Percentiles rank a stretch among this genome's conserved stretches.
phyloP scores from a whole-genome alignment of 2,113 vertebrate species.

The Tychaedon coryphoeus region DNA sequence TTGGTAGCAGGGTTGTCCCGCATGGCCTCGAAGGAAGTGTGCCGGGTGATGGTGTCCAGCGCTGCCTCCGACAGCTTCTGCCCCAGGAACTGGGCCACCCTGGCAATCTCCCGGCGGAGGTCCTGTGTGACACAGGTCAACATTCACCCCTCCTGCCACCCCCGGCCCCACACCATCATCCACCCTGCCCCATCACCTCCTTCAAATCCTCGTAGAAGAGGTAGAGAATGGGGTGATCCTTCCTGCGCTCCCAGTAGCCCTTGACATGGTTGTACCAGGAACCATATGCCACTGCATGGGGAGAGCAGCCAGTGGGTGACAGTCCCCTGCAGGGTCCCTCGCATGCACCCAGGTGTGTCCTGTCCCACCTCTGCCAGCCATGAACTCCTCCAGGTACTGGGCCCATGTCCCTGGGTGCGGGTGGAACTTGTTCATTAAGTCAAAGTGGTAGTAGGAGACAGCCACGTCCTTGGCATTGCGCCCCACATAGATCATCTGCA shows the following conservation, averaged over 20 bases:
- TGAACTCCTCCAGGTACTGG: conserved; percentile 81
- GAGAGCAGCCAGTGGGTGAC: not conserved
- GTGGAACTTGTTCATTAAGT: not conserved
- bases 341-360: not conserved
- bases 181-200: not conserved
- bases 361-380: conserved; percentile 77
- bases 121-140: conserved; percentile 6
- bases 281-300: not conserved
- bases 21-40: conserved; percentile 72
- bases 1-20: conserved; percentile 70
- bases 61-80: not conserved
- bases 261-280: not conserved
- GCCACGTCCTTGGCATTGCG: not conserved
- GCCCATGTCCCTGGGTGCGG: conserved; percentile 71
- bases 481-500: not conserved
- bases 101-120: conserved; percentile 58
- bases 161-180: not conserved
- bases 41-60: conserved; percentile 37
- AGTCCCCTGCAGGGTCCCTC: too few relatives aligned
- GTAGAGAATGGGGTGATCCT: not conserved
- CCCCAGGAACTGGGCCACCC: conserved; percentile 47
- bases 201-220: not conserved
- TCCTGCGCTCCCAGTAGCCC: not conserved
- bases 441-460: not conserved
- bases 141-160: not conserved